These are phyloP conservation scores for Ceyx melanurus DNA, from an alignment of 2,113 vertebrate species.

Conservation along the genomic window DNA sequence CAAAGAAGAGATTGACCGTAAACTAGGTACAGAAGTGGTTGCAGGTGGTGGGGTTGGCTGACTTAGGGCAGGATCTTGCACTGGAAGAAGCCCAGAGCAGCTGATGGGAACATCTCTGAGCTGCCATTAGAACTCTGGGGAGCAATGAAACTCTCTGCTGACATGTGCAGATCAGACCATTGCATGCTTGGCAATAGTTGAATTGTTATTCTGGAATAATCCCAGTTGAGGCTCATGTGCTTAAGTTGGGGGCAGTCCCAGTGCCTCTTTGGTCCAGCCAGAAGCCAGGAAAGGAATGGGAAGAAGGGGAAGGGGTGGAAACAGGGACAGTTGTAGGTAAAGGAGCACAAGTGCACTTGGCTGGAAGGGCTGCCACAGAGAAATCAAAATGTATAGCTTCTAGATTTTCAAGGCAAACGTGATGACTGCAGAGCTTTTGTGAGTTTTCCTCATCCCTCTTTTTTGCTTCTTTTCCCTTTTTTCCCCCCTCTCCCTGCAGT, in stretches of 20 bases:
- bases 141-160: background rate
- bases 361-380: background rate
- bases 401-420: background rate
- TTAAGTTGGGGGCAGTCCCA: background rate
- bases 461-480: background rate
- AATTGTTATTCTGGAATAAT: background rate
- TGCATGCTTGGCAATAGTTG: background rate
- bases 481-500: slow-evolving; percentile 61
- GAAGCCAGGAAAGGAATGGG: background rate
- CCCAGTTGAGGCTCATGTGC: background rate
- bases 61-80: background rate
- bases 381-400: background rate
- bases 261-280: background rate
- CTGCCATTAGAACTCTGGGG: background rate
- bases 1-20: slow-evolving; percentile 89
- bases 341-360: background rate
- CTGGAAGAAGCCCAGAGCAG: background rate
- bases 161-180: background rate
- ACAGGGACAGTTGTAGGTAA: background rate
- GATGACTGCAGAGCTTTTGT: background rate
- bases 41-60: fast-evolving
- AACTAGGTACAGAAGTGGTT: slow-evolving; percentile 79
- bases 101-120: background rate
- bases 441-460: background rate
- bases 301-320: background rate